Evolutionary conservation across 2,113 vertebrate species (phyloP).

Genomic region (Paramisgurnus dabryanus): DNA sequence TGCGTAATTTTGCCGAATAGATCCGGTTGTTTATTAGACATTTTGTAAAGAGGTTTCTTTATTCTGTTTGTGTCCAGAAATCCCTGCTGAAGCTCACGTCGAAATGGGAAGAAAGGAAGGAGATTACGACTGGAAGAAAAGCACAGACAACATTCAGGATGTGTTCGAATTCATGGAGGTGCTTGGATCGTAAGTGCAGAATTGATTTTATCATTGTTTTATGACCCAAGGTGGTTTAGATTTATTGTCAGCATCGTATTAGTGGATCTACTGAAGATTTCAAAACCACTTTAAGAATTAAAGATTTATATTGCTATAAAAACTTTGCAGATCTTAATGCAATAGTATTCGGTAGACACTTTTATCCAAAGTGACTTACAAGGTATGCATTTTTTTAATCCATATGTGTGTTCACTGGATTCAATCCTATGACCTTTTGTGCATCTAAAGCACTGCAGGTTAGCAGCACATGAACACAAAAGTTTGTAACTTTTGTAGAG

Average conservation of each 20-base stretch:
- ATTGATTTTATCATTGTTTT: background rate
- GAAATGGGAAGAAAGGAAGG: slow-evolving; percentile 86
- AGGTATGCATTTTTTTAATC: too few species aligned
- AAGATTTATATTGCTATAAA: too few species aligned
- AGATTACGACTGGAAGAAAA: slow-evolving; percentile 87
- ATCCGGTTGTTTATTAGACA: too few species aligned
- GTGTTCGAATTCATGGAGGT: slow-evolving; percentile 92
- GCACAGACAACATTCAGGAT: slow-evolving; percentile 89
- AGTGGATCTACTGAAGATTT: background rate
- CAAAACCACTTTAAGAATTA: background rate
- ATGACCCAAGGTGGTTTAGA: background rate
- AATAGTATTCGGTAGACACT: too few species aligned
- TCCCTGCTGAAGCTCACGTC: slow-evolving; percentile 75
- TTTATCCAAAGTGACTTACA: too few species aligned
- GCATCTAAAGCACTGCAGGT: too few species aligned
- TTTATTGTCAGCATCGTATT: background rate
- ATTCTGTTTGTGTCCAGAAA: slow-evolving; percentile 57
- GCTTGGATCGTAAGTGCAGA: slow-evolving; percentile 89
- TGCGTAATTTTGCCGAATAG: background rate
- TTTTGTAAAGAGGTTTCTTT: background rate
- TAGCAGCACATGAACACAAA: too few species aligned
- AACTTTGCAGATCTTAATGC: too few species aligned
- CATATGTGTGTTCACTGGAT: too few species aligned
- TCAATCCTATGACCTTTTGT: too few species aligned
- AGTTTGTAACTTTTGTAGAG: too few species aligned